Conservation (phyloP, 2,113 vertebrate species). For the Lethenteron reissneri region DNA sequence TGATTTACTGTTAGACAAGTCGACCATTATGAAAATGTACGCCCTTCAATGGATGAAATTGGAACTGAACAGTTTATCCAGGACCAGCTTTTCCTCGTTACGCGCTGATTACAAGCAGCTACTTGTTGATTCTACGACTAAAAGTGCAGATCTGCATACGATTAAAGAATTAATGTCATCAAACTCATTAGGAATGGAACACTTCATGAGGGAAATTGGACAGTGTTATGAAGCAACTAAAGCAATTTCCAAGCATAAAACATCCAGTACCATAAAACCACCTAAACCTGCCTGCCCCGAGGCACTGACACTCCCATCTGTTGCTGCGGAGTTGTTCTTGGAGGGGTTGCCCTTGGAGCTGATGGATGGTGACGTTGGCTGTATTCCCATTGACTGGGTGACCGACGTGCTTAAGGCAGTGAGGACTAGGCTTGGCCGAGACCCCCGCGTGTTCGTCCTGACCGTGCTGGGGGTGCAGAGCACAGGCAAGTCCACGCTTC, state of each 20-base stretch:
- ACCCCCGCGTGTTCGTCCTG: constrained; percentile 23
- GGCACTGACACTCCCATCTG: constrained; percentile 11
- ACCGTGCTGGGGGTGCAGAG: constrained; percentile 37
- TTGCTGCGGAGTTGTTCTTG: constrained; percentile 26
- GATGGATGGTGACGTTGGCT: constrained; percentile 32
- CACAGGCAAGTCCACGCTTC: constrained; percentile 38
- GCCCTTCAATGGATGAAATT: not conserved
- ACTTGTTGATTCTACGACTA: not conserved
- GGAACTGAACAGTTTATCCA: not conserved
- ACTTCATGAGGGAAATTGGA: constrained; percentile 40
- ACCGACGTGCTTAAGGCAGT: constrained; percentile 26
- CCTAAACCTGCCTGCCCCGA: no score
- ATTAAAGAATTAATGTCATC: not conserved
- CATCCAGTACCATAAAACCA: no score
- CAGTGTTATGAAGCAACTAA: constrained; percentile 36
- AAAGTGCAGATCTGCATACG: not conserved
- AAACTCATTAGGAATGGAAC: constrained; percentile 9
- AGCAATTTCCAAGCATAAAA: constrained; percentile 11
- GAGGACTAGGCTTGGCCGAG: constrained; percentile 15
- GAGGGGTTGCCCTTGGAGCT: constrained; percentile 38
- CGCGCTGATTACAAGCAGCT: not conserved
- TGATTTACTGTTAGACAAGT: not conserved
- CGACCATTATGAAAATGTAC: not conserved
- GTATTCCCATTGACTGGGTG: constrained; percentile 36
- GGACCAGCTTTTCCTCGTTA: not conserved